These are phyloP conservation scores for Lepus oiostolus DNA, from an alignment of 2,797 vertebrate species.

Conservation along the genomic window DNA sequence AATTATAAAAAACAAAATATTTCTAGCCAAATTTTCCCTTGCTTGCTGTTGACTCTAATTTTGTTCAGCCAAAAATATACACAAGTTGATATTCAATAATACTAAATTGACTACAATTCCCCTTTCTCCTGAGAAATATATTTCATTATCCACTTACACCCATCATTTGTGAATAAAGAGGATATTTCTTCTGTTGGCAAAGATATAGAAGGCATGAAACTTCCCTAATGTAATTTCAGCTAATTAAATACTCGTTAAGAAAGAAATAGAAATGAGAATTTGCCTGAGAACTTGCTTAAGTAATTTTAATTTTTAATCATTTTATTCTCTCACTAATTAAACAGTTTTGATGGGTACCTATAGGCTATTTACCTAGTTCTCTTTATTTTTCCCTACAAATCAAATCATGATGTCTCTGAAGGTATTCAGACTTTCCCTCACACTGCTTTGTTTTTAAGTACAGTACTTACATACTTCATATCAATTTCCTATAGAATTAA, in stretches of 20 bases:
- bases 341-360: conserved; percentile 69
- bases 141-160: conserved; percentile 82
- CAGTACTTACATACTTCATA: not conserved
- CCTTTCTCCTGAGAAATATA: conserved; percentile 78
- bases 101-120: conserved; percentile 80
- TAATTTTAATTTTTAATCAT: conserved; percentile 86
- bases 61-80: conserved; percentile 77
- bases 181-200: conserved; percentile 77
- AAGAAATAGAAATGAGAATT: conserved; percentile 82
- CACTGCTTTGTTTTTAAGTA: conserved; percentile 37
- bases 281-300: conserved; percentile 82
- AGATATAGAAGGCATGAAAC: conserved; percentile 75
- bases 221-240: conserved; percentile 84
- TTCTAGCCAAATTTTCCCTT: conserved; percentile 73
- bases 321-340: conserved; percentile 84
- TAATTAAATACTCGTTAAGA: conserved; percentile 85
- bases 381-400: conserved; percentile 58
- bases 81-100: conserved; percentile 82
- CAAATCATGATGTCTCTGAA: conserved; percentile 62
- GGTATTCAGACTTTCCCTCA: not conserved
- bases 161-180: conserved; percentile 76
- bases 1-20: conserved; percentile 76
- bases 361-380: conserved; percentile 75
- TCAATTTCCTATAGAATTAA: not conserved
- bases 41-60: conserved; percentile 82